Evolutionary conservation across 2,888 invertebrate genomes (phyloP), one percentile per base, ranked within the genome.

Genomic region (Parthenolecanium corni): DNA sequence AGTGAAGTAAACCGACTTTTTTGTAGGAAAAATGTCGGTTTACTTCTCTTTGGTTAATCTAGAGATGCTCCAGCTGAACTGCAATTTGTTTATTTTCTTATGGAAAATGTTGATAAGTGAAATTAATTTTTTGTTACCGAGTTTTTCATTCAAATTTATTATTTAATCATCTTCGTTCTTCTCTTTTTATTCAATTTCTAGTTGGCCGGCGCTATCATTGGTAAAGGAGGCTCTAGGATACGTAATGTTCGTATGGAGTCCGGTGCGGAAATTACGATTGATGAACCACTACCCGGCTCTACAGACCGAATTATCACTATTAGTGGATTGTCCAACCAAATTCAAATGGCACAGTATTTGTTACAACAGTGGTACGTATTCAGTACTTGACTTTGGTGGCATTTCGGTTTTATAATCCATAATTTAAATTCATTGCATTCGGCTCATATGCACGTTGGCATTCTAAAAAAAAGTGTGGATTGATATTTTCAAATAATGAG

Each of bases 151-250:
- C n/a, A n/a, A n/a, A n/a, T n/a, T n/a, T n/a, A n/a, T n/a, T n/a
- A n/a, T n/a, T n/a, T n/a, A n/a, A n/a, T n/a, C n/a, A n/a, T n/a
- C n/a, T n/a, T n/a, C n/a, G n/a, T n/a, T n/a, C n/a, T n/a, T n/a
- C n/a, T n/a, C n/a, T n/a, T n/a, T n/a, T n/a, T n/a, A n/a, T n/a
- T n/a, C n/a, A n/a, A 67, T 74, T 74, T n/a, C 21, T 75, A 94
- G 91, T 79, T 95, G 76, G 97, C 97, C 69, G 97, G 98, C 68
- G 96, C 97, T 67, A 97, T 98, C 71, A 98, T 98, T 74, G 97
- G 98, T 70, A 95, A 95, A 74, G 95, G 94, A 58, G 98, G 98
- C 24, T 85, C 89, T 47, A 84, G 97, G 70, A 98, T 98, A 73
- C 86, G 95, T 69, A 91, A 94, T 77, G 96, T 98, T 69, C 84